A percentile compares a stretch with the other conserved stretches of the same genome.
Evolutionary conservation across 2,797 vertebrate species (phyloP).

Genomic region (Scolopax bukidnonensis): DNA sequence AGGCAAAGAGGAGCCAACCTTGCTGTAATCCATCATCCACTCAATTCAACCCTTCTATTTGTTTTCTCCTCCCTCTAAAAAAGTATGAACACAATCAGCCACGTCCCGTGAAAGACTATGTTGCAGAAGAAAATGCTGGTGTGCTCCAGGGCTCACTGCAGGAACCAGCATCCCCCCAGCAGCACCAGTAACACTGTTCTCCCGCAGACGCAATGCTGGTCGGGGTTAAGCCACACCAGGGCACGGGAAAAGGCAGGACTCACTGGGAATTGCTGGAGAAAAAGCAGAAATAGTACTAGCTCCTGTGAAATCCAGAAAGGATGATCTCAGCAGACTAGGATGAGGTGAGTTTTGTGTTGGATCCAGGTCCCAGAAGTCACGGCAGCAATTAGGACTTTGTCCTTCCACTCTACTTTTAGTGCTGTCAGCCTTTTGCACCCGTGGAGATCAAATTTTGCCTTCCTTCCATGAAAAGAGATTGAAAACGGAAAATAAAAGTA

Average conservation of each 20-base stretch:
- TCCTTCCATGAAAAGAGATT: not conserved
- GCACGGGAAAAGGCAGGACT: not conserved
- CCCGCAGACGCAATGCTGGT: accelerated
- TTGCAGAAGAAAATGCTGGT: not conserved
- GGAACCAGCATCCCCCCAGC: not conserved
- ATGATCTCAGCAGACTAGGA: not conserved
- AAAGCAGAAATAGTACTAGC: accelerated
- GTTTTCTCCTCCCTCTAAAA: not conserved
- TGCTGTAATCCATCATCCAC: not conserved
- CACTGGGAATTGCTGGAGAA: not conserved
- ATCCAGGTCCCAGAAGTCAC: not conserved
- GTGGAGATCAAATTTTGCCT: not conserved
- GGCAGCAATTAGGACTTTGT: not conserved
- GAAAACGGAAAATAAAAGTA: slow-evolving; percentile 39
- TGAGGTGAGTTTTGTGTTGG: not conserved
- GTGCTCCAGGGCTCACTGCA: not conserved
- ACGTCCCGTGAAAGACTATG: not conserved
- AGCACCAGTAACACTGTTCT: not conserved
- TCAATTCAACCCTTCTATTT: not conserved
- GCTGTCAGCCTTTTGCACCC: not conserved
- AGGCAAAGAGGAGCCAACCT: not conserved
- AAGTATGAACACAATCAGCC: not conserved
- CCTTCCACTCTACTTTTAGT: not conserved
- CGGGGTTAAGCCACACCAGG: accelerated
- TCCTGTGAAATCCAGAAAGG: not conserved